Conservation (phyloP, 2,888 invertebrate species). For the Catocala sponsa region DNA sequence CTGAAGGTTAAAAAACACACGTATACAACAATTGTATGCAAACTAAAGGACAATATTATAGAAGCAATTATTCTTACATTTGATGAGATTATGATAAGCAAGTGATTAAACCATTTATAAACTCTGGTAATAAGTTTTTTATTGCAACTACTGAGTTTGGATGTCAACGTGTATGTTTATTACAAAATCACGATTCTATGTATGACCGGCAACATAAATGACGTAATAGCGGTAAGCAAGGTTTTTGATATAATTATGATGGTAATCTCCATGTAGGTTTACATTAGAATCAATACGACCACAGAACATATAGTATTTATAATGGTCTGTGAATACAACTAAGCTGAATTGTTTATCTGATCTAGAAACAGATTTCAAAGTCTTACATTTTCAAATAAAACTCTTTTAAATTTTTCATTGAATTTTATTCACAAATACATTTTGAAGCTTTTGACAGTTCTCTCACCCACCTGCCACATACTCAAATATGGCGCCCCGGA, state of each 20-base stretch:
- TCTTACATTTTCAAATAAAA: too few relatives aligned
- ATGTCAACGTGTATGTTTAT: conserved; percentile 22
- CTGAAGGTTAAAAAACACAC: conserved; percentile 17
- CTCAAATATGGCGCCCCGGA: not conserved
- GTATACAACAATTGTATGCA: conserved; percentile 20
- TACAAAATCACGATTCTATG: conserved; percentile 26
- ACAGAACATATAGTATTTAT: not conserved
- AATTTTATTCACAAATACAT: too few relatives aligned
- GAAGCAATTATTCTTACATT: conserved; percentile 36
- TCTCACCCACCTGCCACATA: not conserved
- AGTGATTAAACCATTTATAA: conserved; percentile 11
- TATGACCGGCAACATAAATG: conserved; percentile 8
- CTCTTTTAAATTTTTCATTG: too few relatives aligned
- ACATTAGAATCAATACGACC: not conserved
- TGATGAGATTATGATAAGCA: conserved; percentile 21
- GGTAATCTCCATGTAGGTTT: conserved; percentile 1
- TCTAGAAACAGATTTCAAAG: too few relatives aligned
- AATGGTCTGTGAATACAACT: too few relatives aligned
- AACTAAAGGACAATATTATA: conserved; percentile 12
- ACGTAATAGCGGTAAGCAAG: conserved; percentile 10
- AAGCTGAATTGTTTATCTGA: too few relatives aligned
- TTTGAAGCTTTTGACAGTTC: not conserved
- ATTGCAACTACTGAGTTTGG: conserved; percentile 18
- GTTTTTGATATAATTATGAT: conserved; percentile 9
- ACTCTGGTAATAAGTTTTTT: conserved; percentile 24